Base-by-base conservation (phyloP, 2,113 vertebrate genomes). In the Parus major region DNA sequence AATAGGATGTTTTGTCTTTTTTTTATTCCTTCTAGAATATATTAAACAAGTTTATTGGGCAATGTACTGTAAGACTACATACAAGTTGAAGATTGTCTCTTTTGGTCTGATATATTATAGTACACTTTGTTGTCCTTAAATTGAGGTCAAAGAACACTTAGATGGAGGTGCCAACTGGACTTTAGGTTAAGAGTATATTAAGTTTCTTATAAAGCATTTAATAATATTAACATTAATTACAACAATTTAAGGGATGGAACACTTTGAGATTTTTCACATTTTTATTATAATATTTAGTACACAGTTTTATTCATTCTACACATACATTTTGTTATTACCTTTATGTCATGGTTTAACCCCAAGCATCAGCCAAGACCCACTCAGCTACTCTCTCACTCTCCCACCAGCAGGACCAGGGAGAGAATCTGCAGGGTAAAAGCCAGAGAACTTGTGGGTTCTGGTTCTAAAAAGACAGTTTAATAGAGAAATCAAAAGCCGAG, bases 331-430 rank as follows among this genome's bases (percentile, higher is more conserved):
- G 20, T 53, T 89, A 28, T 28, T 28, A 29, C 12, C 10, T 36
- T 1, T 46, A 15, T 39, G 7, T 47, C 11, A 4, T 68, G 20
- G 24, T 47, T 68, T 75, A 60, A 60, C 21, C 16, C 24, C 9
- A 82, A 33, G 4, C 20, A 75, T 23, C 11, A 52, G 9, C n/a
- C 46, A 46, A 82, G 23, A 16, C 9, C 28, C 28, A n/a, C 2
- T 2, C 28, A 46, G 23, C 52, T 31, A 14, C 16, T 46, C 19
- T 36, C 16, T 59, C 23, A 50, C 23, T 60, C 7, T 39, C 9
- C 24, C 39, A 60, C 17, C 23, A n/a, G 7, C 11, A 21, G 39
- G n/a, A 47, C 1, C 0, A 0, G 24, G 33, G 36, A 50, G 23
- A 59, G 20, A 18, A n/a, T 68, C 16, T 14, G 20, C 13, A 68